Base-by-base conservation (phyloP, 2,113 vertebrate species). In the Nibea albiflora region DNA sequence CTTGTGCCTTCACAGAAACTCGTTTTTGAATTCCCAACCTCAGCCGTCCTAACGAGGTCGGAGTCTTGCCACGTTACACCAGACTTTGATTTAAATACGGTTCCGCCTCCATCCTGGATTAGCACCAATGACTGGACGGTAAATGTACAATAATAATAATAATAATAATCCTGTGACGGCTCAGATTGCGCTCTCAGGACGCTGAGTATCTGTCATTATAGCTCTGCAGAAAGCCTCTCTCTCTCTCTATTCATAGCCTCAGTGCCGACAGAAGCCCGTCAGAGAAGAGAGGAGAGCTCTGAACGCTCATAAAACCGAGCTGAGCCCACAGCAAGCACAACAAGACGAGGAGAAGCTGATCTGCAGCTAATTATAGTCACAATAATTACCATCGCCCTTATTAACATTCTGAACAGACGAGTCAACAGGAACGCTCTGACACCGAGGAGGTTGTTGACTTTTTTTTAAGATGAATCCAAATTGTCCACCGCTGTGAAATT, bases 241-340 rank as follows among this genome's bases (percentile, higher is more conserved):
- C 35, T 39, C 62, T 63, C 54, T 54, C 81, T 79, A 82, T 84
- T 86, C 70, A 76, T 75, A 81, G 77, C n/a, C 44, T 63, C 54
- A 1, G 57, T 49, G 77, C 60, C 80, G 80, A 80, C 63, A n/a
- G 73, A 77, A 35, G 73, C 57, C 62, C 46, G 62, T 62, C 63
- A 58, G 39, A 60, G 53, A 44, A 19, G 17, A 61, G 53, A 70
- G 63, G 62, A 78, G 58, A 74, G 76, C 57, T 63, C 63, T 56
- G 8, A 84, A 84, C 76, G 5, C 53, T 73, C 76, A 28, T 63
- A 69, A 84, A 69, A 49, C 47, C 0, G 53, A 62, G 58, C 31
- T 5, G 44, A 73, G 47, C 61, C 81, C 75, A 68, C 74, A 73
- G 69, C 20, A n/a, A 69, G 63, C 76, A 69, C 75, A 50, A 57